A percentile compares a stretch with the other conserved stretches of the same genome.
phyloP scores from a whole-genome alignment of 2,888 invertebrate species.

The Hirtodrosophila histrioides region DNA sequence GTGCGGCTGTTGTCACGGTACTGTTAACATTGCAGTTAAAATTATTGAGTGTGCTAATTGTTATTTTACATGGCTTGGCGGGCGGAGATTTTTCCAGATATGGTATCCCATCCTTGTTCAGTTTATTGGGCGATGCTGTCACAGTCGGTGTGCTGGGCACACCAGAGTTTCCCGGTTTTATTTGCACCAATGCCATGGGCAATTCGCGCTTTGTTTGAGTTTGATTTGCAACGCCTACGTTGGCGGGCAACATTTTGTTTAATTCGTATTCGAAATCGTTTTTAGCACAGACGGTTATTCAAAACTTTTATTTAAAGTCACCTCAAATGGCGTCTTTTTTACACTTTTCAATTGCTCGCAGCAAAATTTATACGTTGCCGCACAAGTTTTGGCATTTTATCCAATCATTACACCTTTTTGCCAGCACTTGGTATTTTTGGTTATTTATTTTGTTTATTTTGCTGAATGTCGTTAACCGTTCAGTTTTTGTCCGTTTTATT shows the following conservation, averaged over 20 bases:
- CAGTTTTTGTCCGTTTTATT: slow-evolving; percentile 1
- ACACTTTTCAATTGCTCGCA: slow-evolving; percentile 52
- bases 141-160: neutral
- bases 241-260: slow-evolving; percentile 54
- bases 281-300: slow-evolving; percentile 7
- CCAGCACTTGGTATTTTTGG: slow-evolving; percentile 46
- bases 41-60: slow-evolving; percentile 24
- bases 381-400: slow-evolving; percentile 71
- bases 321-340: slow-evolving; percentile 48
- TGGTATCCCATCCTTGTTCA: slow-evolving; percentile 34
- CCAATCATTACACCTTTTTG: slow-evolving; percentile 33
- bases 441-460: slow-evolving; percentile 11
- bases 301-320: slow-evolving; percentile 33
- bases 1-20: slow-evolving; percentile 9
- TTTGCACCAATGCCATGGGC: slow-evolving; percentile 17
- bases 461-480: neutral
- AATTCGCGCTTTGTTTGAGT: slow-evolving; percentile 33
- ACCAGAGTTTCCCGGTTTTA: slow-evolving; percentile 27
- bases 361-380: slow-evolving; percentile 66
- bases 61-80: slow-evolving; percentile 43
- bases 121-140: neutral
- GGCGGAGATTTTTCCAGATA: slow-evolving; percentile 52
- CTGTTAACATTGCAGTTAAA: slow-evolving; percentile 30
- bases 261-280: neutral
- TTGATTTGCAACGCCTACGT: slow-evolving; percentile 22